A percentile compares a stretch with the other conserved stretches of the same genome.
These are phyloP conservation scores for Desmodus rotundus DNA, from an alignment of 2,113 vertebrate genomes.

Conservation along the genomic window DNA sequence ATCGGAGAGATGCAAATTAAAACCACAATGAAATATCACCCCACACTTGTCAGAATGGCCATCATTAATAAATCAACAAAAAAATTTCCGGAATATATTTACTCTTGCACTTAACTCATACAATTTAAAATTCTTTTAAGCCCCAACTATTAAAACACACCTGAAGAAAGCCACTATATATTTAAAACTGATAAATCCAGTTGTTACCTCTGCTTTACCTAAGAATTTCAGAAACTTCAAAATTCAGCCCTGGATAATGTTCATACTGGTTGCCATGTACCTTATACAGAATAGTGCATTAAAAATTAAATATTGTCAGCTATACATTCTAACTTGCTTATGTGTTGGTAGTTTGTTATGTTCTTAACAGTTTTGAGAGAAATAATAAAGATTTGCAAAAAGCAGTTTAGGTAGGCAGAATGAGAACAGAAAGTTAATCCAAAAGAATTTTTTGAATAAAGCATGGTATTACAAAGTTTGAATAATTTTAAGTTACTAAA, in stretches of 20 bases:
- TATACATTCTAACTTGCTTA: not conserved
- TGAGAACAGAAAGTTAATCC: slow-evolving; percentile 8
- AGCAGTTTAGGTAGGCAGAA: not conserved
- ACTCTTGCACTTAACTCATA: not conserved
- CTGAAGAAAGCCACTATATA: not conserved
- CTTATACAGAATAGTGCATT: not conserved
- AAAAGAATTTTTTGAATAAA: slow-evolving; percentile 46
- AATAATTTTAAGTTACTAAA: slow-evolving; percentile 28
- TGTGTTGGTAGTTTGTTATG: not conserved
- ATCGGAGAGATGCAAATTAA: too few species aligned
- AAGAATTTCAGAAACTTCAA: not conserved
- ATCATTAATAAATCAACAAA: too few species aligned
- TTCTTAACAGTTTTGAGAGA: not conserved
- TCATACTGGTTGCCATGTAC: not conserved
- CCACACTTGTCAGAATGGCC: too few species aligned
- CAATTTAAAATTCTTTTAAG: not conserved
- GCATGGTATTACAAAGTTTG: not conserved
- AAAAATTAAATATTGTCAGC: not conserved
- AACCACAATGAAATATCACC: too few species aligned
- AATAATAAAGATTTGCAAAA: not conserved
- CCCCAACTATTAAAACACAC: not conserved
- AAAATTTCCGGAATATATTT: not conserved
- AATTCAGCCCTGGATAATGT: not conserved
- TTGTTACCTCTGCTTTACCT: not conserved
- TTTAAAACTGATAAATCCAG: not conserved